Conservation (phyloP, 2,888 invertebrate species). For the Alentia gelatinosa region DNA sequence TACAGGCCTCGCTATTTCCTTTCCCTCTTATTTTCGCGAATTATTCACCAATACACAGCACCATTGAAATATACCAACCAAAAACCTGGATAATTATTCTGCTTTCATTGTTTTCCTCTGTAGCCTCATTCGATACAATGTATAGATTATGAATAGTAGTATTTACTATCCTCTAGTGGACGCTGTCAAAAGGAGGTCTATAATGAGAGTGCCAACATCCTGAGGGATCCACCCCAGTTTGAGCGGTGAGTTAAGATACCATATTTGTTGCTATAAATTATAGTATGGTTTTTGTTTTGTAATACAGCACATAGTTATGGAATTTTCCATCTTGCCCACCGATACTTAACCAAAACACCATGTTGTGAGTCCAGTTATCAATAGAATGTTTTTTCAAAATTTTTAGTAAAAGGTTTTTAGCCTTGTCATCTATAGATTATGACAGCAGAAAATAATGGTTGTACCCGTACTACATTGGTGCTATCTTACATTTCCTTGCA, state of each 20-base stretch:
- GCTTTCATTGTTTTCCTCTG: not conserved
- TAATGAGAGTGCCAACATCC: slow-evolving; percentile 84
- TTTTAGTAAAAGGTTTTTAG: not conserved
- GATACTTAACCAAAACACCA: not conserved
- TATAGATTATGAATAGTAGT: not conserved
- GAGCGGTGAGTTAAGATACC: slow-evolving; percentile 69
- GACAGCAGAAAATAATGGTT: not conserved
- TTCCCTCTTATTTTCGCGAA: not conserved
- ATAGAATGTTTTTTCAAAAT: no score
- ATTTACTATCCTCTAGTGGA: slow-evolving; percentile 84
- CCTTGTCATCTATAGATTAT: not conserved
- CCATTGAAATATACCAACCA: not conserved
- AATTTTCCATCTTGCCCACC: not conserved
- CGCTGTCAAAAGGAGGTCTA: slow-evolving; percentile 95
- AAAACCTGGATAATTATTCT: no score
- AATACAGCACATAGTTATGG: not conserved
- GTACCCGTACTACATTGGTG: not conserved
- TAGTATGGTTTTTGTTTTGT: not conserved
- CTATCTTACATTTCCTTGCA: no score
- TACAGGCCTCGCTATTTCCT: not conserved
- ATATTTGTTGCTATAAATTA: not conserved
- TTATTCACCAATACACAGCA: not conserved
- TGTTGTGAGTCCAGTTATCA: no score
- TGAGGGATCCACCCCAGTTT: slow-evolving; percentile 79
- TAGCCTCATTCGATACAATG: not conserved